Conservation (phyloP, 2,113 vertebrate genomes). For the Microcebus griseorufus region DNA sequence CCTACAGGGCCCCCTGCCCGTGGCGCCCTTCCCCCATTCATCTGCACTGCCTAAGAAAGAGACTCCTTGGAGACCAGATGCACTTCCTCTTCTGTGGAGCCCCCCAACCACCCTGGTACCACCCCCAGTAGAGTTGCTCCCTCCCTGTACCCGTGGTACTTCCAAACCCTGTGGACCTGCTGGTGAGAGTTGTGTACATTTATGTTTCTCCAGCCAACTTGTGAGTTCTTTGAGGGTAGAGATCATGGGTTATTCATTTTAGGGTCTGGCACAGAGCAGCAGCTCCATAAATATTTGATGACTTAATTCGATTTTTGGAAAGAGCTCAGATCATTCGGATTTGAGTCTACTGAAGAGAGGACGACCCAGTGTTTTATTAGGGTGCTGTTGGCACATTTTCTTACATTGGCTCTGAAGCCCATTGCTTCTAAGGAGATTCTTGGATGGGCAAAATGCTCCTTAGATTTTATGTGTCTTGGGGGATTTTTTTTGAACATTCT, state of each 20-base stretch:
- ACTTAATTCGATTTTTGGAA: conserved; percentile 63
- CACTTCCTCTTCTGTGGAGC: not conserved
- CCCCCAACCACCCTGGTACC: not conserved
- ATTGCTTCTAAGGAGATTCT: not conserved
- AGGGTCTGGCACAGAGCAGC: conserved; percentile 22
- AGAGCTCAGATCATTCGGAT: not conserved
- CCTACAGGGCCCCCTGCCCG: not conserved
- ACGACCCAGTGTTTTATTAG: not conserved
- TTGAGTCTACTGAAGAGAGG: not conserved
- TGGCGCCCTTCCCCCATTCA: not conserved
- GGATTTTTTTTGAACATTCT: not conserved
- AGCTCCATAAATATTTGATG: conserved; percentile 60
- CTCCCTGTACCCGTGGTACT: fast-evolving
- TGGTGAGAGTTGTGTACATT: not conserved
- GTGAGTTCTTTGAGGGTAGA: conserved; percentile 35
- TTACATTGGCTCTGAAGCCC: not conserved
- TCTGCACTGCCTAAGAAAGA: not conserved
- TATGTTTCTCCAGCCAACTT: not conserved
- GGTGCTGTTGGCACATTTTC: not conserved
- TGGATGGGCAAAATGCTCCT: not conserved
- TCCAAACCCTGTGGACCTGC: not conserved
- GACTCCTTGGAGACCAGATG: not conserved
- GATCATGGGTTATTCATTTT: conserved; percentile 53
- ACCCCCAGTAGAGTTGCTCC: not conserved
- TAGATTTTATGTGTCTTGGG: not conserved